Conservation (phyloP, 2,113 vertebrate genomes). For the Colius striatus region DNA sequence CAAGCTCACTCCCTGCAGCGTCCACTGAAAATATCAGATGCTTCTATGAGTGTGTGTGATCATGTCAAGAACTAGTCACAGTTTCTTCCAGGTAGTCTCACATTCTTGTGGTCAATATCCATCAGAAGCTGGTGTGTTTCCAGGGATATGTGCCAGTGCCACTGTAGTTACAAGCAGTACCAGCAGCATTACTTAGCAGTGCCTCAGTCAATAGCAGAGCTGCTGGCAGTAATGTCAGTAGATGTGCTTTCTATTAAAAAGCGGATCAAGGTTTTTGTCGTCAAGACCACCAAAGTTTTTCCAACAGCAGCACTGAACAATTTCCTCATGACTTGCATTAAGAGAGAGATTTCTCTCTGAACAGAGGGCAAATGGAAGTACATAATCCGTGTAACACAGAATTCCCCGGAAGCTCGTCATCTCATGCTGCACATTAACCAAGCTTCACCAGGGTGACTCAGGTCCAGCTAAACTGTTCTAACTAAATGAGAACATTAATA, state of each 20-base stretch:
- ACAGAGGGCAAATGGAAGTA: neutral
- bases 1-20: neutral
- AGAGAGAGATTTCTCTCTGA: neutral
- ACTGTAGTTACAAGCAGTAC: neutral
- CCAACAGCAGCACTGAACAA: neutral
- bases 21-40: neutral
- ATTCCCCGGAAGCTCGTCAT: neutral
- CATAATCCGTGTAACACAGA: neutral
- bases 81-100: neutral
- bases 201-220: neutral
- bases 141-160: neutral
- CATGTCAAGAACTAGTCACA: neutral
- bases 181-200: neutral
- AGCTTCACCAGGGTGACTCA: neutral
- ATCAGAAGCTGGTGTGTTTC: neutral
- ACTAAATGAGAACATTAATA: neutral
- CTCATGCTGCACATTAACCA: neutral
- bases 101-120: neutral
- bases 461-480: neutral
- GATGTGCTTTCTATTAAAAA: neutral
- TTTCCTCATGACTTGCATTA: neutral
- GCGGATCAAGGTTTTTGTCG: neutral
- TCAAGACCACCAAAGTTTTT: neutral
- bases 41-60: neutral
- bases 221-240: neutral